phyloP scores from a whole-genome alignment of 1,140 invertebrate genomes.

The Archivesica marissinica region DNA sequence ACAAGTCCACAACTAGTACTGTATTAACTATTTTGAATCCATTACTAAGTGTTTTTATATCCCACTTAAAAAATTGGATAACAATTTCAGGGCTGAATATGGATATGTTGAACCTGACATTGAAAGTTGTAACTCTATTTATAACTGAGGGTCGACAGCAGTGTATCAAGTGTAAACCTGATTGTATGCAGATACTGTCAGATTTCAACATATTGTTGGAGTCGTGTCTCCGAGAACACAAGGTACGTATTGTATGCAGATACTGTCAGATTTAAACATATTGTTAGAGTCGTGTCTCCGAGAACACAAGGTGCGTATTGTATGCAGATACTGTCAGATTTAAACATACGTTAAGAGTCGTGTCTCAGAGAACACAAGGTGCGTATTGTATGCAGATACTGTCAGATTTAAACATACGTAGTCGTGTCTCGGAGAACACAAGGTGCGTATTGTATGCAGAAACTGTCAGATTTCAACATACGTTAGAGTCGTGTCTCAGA shows the following conservation, averaged over 20 bases:
- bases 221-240: neutral
- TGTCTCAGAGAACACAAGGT: neutral
- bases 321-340: neutral
- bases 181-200: neutral
- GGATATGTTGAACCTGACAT: neutral
- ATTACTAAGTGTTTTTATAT: neutral
- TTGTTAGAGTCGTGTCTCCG: neutral
- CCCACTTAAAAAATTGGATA: neutral
- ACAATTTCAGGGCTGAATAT: neutral
- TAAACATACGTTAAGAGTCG: neutral
- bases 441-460: too few species aligned
- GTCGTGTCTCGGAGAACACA: too few species aligned
- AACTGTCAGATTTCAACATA: too few species aligned
- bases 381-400: too few species aligned
- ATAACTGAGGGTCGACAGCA: conserved; percentile 6
- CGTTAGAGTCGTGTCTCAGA: too few species aligned
- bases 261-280: neutral
- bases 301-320: neutral
- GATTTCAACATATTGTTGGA: neutral
- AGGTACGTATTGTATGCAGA: neutral
- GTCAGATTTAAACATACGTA: too few species aligned
- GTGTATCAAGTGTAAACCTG: neutral
- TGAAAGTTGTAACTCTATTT: conserved; percentile 31
- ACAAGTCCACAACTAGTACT: neutral
- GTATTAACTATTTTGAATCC: neutral